Percentiles rank a stretch among this genome's conserved stretches.
Evolutionary conservation across 2,797 vertebrate species (phyloP).

Genomic region (Luscinia megarhynchos): DNA sequence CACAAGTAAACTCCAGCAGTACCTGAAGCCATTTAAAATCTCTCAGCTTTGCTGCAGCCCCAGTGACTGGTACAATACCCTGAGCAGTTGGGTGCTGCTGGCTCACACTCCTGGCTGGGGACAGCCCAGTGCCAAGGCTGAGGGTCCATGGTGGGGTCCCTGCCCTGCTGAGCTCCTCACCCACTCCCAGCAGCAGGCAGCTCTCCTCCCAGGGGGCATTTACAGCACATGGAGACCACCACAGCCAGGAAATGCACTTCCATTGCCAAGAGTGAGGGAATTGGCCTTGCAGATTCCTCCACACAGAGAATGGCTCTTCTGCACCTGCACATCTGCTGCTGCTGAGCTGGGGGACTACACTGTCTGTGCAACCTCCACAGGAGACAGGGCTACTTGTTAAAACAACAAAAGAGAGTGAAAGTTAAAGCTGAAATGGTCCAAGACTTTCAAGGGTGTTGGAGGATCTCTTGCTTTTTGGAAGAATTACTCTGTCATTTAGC

Average conservation of each 20-base stretch:
- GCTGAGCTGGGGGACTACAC: background rate
- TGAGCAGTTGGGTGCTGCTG: background rate
- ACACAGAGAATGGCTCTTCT: background rate
- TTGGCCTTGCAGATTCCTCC: background rate
- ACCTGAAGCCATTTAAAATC: background rate
- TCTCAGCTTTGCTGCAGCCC: background rate
- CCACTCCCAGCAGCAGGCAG: background rate
- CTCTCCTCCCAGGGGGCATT: background rate
- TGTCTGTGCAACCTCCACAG: background rate
- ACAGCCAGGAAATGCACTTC: background rate
- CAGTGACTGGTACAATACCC: background rate
- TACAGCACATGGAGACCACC: background rate
- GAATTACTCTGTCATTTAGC: background rate
- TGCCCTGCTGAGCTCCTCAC: background rate
- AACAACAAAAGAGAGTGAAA: constrained; percentile 5
- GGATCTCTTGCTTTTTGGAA: background rate
- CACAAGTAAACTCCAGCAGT: background rate
- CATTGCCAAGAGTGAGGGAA: background rate
- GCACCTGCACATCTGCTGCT: background rate
- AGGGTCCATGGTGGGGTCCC: background rate
- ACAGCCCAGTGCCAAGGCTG: background rate
- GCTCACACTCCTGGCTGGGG: background rate
- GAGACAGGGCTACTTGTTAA: background rate
- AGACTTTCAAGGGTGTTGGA: background rate
- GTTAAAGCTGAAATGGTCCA: background rate